Evolutionary conservation across 2,888 invertebrate species (phyloP), one percentile per base, ranked within the genome.

Genomic region (Germaria angustata): DNA sequence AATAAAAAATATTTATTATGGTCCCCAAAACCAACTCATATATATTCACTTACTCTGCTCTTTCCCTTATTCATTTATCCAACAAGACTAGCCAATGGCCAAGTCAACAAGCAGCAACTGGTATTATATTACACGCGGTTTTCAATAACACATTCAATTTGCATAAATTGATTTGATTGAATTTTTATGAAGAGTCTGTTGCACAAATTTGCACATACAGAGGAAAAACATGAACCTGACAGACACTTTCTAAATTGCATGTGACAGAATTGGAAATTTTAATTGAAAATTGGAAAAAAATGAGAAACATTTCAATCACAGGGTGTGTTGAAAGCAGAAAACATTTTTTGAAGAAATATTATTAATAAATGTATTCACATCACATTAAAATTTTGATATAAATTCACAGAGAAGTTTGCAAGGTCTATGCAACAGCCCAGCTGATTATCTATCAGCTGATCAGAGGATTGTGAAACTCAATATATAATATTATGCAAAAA

Each of bases 161-260:
- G 88, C 90, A 91, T 91, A 91, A 91, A 91, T 90, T 91, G 90
- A 91, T 91, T 91, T 91, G 91, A 90, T 90, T 89, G 89, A 89
- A 90, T 90, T 90, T 90, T 90, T 88, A 90, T 89, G 87, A 88
- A 87, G 87, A 80, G 68, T 55, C 46, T 65, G 51, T 44, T 41
- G 68, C 55, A 68, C 32, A 68, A 34, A 32, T 13, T 41, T 41
- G 51, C 28, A 32, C 77, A 81, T 46, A 44, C 71, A 66, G 0
- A 11, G 24, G 15, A 41, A 49, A 49, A 34, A 20, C 51, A 51
- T 59, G 8, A 57, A 51, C 13, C 13, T 73, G 66, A 59, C 51
- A 72, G 72, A 53, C 57, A 79, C 57, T 79, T 79, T 79, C 79
- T 79, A 79, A 79, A 79, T 73, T 73, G 79, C 57, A 57, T 79